Percentiles rank a stretch among this genome's conserved stretches.
Conservation (phyloP, 2,113 vertebrate genomes). For the Dromiciops gliroides region DNA sequence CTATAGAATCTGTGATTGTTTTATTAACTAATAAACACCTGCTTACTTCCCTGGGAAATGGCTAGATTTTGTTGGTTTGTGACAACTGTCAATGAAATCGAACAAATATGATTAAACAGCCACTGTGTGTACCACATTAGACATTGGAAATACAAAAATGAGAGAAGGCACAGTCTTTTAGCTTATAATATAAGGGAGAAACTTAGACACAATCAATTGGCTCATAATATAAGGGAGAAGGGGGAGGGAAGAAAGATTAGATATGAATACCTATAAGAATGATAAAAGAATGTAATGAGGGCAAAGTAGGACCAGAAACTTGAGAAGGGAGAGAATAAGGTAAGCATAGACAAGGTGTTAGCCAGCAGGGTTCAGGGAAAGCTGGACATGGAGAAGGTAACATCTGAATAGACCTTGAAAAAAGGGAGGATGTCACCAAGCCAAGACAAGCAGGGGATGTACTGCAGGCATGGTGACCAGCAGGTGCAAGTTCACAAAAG, state of each 20-base stretch:
- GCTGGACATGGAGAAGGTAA: not conserved
- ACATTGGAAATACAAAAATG: not conserved
- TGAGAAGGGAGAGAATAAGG: not conserved
- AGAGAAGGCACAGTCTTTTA: not conserved
- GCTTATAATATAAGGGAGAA: not conserved
- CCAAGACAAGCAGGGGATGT: not conserved
- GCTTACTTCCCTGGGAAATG: not conserved
- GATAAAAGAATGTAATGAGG: not conserved
- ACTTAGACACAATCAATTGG: too few relatives aligned
- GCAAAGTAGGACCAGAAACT: not conserved
- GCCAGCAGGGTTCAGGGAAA: not conserved
- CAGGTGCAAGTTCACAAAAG: not conserved
- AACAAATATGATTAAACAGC: not conserved
- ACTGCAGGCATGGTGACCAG: not conserved
- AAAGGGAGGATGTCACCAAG: not conserved
- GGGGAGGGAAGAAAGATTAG: not conserved
- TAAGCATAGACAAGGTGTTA: not conserved
- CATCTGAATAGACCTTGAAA: not conserved
- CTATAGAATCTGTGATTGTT: not conserved
- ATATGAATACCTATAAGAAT: not conserved
- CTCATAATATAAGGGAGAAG: too few relatives aligned
- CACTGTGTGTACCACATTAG: not conserved
- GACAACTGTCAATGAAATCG: not conserved
- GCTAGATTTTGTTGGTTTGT: not conserved
- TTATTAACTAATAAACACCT: not conserved